Conservation (phyloP, 2,797 vertebrate genomes). For the Sus cebifrons region DNA sequence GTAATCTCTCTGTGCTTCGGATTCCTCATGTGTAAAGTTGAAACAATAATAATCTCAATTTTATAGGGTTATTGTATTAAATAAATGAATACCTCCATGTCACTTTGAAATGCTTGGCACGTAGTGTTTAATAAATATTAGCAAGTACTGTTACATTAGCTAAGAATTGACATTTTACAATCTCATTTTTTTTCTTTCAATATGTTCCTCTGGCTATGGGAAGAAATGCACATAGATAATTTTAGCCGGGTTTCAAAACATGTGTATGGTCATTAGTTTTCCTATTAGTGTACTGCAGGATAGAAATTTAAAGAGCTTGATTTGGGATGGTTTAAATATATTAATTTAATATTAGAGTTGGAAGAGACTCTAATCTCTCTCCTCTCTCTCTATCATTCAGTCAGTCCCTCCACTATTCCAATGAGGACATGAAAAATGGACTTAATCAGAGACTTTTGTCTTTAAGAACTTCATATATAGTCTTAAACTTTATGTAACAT, state of each 20-base stretch:
- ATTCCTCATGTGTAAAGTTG: constrained; percentile 18
- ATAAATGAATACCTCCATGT: background rate
- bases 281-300: background rate
- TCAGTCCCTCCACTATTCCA: background rate
- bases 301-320: background rate
- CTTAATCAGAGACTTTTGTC: background rate
- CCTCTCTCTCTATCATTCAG: too few species aligned
- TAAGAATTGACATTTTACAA: background rate
- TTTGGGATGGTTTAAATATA: background rate
- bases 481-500: background rate
- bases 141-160: background rate
- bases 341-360: background rate
- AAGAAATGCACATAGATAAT: background rate
- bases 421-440: background rate
- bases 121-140: constrained; percentile 2
- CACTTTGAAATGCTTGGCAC: background rate
- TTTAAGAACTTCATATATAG: background rate
- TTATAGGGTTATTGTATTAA: background rate
- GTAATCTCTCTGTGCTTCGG: background rate
- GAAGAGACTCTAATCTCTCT: background rate
- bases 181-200: constrained; percentile 42
- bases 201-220: background rate
- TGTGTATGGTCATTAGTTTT: background rate
- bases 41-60: background rate
- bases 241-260: constrained; percentile 3